Conservation (phyloP, 2,113 vertebrate species). For the Coregonus clupeaformis region DNA sequence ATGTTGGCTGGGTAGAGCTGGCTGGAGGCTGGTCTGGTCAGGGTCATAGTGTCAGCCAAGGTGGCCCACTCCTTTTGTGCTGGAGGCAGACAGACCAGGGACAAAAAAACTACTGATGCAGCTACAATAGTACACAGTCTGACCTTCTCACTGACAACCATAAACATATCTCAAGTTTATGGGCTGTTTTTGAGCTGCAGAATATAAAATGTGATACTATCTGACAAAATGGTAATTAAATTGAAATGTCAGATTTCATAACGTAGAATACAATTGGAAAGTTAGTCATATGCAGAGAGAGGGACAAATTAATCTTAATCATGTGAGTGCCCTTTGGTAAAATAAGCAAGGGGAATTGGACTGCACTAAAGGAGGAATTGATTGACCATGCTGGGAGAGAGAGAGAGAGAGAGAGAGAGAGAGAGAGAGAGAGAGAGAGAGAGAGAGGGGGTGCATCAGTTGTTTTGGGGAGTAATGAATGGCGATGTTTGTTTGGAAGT, state of each 20-base stretch:
- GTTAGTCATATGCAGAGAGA: too few relatives aligned
- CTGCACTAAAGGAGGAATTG: not conserved
- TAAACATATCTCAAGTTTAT: not conserved
- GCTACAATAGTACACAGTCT: conserved; percentile 36
- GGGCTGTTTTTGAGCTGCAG: not conserved
- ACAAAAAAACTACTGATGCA: conserved; percentile 34
- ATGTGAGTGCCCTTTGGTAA: not conserved
- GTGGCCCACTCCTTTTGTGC: conserved; percentile 8
- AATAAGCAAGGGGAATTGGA: not conserved
- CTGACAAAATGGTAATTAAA: not conserved
- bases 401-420: not conserved
- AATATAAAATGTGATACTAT: not conserved
- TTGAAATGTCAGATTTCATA: not conserved
- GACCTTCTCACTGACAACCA: conserved; percentile 31
- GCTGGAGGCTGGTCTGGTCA: not conserved
- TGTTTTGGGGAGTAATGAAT: conserved; percentile 40
- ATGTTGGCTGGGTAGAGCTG: not conserved
- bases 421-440: conserved; percentile 5
- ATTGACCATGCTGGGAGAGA: not conserved
- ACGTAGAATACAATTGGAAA: too few relatives aligned
- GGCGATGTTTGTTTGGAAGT: conserved; percentile 60
- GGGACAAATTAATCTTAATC: not conserved
- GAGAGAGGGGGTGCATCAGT: not conserved
- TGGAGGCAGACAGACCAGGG: conserved; percentile 34
- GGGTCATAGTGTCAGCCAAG: conserved; percentile 1